Evolutionary conservation across 1,140 invertebrate species (phyloP).

Genomic region (Ylistrum balloti): DNA sequence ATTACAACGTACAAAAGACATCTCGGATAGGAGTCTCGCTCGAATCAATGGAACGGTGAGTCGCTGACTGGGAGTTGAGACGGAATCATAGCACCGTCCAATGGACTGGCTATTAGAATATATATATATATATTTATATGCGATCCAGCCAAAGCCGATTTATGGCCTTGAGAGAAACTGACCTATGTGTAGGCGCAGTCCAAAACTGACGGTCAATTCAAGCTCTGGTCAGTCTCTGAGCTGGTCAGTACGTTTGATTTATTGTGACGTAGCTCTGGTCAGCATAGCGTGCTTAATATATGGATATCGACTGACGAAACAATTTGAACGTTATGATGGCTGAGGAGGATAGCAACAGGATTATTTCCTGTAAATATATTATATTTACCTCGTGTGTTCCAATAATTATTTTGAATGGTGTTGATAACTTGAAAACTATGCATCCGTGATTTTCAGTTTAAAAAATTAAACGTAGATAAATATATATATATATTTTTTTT

Average conservation of each 20-base stretch:
- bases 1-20: neutral
- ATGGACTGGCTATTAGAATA: neutral
- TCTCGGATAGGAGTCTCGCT: neutral
- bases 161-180: constrained; percentile 18
- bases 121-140: neutral
- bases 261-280: neutral
- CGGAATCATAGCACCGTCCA: neutral
- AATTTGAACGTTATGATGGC: neutral
- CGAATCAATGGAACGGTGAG: neutral
- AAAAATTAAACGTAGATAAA: no score
- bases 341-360: neutral
- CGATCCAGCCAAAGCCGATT: neutral
- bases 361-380: neutral
- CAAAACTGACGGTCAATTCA: neutral
- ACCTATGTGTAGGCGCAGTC: neutral
- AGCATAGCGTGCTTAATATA: neutral
- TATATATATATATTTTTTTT: no score
- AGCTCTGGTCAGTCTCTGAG: neutral
- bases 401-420: no score
- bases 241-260: constrained; percentile 23
- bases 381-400: no score
- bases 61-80: neutral
- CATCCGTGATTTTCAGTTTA: no score
- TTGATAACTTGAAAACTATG: no score
- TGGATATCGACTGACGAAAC: neutral